These are phyloP conservation scores for Drosophila mojavensis DNA, from an alignment of 1,140 invertebrate genomes.

Conservation along the genomic window DNA sequence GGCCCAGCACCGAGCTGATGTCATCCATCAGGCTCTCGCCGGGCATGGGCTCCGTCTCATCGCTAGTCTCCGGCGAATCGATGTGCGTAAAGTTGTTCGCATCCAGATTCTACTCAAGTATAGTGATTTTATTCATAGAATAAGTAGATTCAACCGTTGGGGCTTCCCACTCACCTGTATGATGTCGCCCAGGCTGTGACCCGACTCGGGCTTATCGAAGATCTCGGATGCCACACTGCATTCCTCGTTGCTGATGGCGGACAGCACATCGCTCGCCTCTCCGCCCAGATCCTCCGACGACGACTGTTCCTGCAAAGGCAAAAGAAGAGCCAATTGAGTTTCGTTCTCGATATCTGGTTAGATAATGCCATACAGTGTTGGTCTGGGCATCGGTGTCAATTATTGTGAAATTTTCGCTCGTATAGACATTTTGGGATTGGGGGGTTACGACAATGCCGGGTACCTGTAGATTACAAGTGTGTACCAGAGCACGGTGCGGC, in stretches of 20 bases:
- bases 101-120: conserved; percentile 61
- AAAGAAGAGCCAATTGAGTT: not conserved
- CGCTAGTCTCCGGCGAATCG: conserved; percentile 91
- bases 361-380: conserved; percentile 70
- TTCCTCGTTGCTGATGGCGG: conserved; percentile 89
- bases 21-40: conserved; percentile 91
- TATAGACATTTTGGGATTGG: conserved; percentile 81
- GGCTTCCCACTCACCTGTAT: conserved; percentile 64
- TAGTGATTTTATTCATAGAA: no score
- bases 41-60: conserved; percentile 88
- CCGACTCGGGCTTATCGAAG: conserved; percentile 84
- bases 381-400: conserved; percentile 86
- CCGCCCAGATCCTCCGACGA: conserved; percentile 70
- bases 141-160: not conserved
- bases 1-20: conserved; percentile 89
- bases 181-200: conserved; percentile 74
- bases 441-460: conserved; percentile 73
- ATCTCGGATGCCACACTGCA: conserved; percentile 88
- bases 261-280: conserved; percentile 86
- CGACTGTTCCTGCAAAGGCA: conserved; percentile 67
- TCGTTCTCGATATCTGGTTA: no score
- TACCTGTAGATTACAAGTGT: conserved; percentile 81
- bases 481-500: conserved; percentile 48
- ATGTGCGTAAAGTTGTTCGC: conserved; percentile 89
- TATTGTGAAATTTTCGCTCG: conserved; percentile 85